phyloP scores from a whole-genome alignment of 2,113 vertebrate genomes.

The Gobiocypris rarus region DNA sequence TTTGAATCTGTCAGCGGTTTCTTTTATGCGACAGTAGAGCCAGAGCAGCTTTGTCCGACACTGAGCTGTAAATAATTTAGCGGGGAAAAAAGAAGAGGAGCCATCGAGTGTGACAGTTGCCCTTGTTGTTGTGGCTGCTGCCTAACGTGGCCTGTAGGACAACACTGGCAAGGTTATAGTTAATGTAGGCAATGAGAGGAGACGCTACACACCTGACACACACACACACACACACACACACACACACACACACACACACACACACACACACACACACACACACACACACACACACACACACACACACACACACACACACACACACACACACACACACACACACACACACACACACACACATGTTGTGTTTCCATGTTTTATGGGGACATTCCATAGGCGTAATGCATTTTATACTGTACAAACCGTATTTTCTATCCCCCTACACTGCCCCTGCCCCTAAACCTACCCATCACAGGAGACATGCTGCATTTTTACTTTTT shows the following conservation, averaged over 20 bases:
- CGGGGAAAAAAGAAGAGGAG: conserved; percentile 62
- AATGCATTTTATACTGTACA: no score
- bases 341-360: conserved; percentile 2
- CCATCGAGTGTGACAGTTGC: conserved; percentile 70
- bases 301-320: not conserved
- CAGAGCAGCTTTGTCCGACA: conserved; percentile 81
- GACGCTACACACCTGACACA: conserved; percentile 11
- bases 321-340: not conserved
- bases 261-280: not conserved
- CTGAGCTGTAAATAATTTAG: conserved; percentile 78
- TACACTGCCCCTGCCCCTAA: no score
- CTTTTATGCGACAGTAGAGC: conserved; percentile 74
- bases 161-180: conserved; percentile 55
- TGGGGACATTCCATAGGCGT: no score
- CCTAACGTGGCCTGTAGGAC: conserved; percentile 66
- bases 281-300: not conserved
- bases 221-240: conserved; percentile 12
- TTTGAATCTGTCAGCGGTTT: conserved; percentile 63
- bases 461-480: no score
- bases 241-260: not conserved
- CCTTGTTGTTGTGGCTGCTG: conserved; percentile 75
- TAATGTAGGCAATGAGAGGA: conserved; percentile 35
- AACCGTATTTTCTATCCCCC: no score
- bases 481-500: no score
- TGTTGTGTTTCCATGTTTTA: no score